A percentile compares a stretch with the other conserved stretches of the same genome.
phyloP scores from a whole-genome alignment of 2,113 vertebrate genomes.

The Hippocampus abdominalis region DNA sequence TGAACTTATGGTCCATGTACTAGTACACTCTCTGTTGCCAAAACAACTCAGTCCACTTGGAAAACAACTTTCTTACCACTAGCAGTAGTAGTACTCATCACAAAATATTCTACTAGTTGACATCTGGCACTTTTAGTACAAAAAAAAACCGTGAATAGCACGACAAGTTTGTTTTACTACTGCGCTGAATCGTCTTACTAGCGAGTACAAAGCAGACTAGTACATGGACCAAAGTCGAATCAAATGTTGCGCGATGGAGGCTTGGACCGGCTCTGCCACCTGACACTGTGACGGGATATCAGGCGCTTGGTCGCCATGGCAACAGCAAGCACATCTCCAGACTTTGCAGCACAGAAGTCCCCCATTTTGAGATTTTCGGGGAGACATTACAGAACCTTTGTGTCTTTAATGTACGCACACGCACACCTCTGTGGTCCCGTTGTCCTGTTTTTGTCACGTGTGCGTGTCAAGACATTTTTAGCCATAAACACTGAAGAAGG shows the following conservation, averaged over 20 bases:
- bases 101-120: too few relatives aligned
- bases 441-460: conserved; percentile 28
- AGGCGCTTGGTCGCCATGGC: not conserved
- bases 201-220: too few relatives aligned
- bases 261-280: not conserved
- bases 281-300: not conserved
- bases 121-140: too few relatives aligned
- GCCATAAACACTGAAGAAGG: conserved; percentile 42
- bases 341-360: not conserved
- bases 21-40: too few relatives aligned
- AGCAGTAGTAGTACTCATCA: too few relatives aligned
- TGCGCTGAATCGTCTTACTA: too few relatives aligned
- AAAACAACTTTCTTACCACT: too few relatives aligned
- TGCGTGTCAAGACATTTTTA: conserved; percentile 34
- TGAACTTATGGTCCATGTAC: too few relatives aligned
- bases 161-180: too few relatives aligned
- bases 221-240: too few relatives aligned
- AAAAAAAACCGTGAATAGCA: too few relatives aligned
- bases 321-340: not conserved
- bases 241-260: not conserved
- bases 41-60: too few relatives aligned
- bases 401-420: conserved; percentile 47
- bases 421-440: conserved; percentile 49
- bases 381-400: conserved; percentile 17
- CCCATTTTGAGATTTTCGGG: conserved; percentile 5